A percentile compares a stretch with the other conserved stretches of the same genome.
Conservation (phyloP, 2,888 invertebrate species). For the Blastobasis adustella region DNA sequence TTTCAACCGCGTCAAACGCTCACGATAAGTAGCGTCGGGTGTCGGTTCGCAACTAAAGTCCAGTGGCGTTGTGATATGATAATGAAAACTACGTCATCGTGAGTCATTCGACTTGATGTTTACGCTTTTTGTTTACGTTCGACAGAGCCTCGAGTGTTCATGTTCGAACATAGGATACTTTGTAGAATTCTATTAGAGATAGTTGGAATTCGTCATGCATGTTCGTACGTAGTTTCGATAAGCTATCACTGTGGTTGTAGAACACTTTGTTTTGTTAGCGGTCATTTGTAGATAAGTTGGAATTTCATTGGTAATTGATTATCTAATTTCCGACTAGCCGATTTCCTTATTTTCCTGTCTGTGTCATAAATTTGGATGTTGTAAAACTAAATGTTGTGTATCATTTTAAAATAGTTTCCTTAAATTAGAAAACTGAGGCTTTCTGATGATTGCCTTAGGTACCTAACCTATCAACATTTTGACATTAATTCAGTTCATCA, state of each 20-base stretch:
- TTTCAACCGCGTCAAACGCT: conserved; percentile 28
- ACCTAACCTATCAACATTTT: no score
- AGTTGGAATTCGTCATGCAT: conserved; percentile 47
- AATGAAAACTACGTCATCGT: conserved; percentile 69
- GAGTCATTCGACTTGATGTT: conserved; percentile 66
- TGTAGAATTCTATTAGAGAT: conserved; percentile 40
- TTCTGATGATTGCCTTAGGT: no score
- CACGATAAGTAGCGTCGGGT: conserved; percentile 49
- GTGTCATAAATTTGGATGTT: no score
- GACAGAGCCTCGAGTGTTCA: conserved; percentile 33
- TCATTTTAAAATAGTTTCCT: no score
- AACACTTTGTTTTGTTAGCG: conserved; percentile 1
- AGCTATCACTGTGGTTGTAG: conserved; percentile 27
- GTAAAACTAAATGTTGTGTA: no score
- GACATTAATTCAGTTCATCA: no score
- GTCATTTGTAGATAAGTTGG: not conserved
- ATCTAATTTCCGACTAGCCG: no score
- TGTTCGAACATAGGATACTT: conserved; percentile 30
- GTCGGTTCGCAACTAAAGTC: conserved; percentile 59
- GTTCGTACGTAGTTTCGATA: conserved; percentile 26
- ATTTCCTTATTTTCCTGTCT: no score
- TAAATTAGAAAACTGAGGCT: no score
- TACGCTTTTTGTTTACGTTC: conserved; percentile 67
- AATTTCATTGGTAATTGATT: not conserved
- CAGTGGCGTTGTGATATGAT: conserved; percentile 62